Evolutionary conservation across 2,113 vertebrate genomes (phyloP).

Genomic region (Anolis sagrei): DNA sequence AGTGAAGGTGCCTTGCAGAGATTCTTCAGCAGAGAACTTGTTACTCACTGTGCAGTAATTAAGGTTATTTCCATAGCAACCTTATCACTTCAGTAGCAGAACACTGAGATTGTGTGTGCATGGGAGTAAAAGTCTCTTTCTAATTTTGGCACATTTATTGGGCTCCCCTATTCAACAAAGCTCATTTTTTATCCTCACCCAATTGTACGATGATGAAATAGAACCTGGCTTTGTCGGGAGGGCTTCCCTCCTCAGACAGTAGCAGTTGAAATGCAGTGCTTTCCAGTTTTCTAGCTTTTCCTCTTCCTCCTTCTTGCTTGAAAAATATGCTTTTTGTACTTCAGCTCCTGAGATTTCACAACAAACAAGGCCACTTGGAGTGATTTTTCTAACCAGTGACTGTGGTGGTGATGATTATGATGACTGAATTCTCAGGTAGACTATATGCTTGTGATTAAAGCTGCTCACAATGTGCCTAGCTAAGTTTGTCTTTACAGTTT

Average conservation of each 20-base stretch:
- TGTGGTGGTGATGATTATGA: too few species aligned
- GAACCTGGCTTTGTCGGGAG: constrained; percentile 47
- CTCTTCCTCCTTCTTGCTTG: too few species aligned
- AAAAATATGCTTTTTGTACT: too few species aligned
- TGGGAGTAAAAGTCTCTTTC: constrained; percentile 59
- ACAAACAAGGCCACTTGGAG: not conserved
- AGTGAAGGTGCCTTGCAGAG: constrained; percentile 44
- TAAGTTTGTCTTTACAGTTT: not conserved
- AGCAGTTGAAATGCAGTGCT: not conserved
- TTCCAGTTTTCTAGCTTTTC: too few species aligned
- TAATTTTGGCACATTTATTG: constrained; percentile 60
- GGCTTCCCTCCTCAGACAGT: constrained; percentile 29
- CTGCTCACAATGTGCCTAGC: not conserved
- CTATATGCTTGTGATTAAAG: not conserved
- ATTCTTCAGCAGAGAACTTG: constrained; percentile 37
- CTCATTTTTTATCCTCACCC: constrained; percentile 45
- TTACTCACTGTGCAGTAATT: constrained; percentile 49
- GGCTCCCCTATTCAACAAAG: constrained; percentile 43
- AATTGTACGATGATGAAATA: constrained; percentile 47
- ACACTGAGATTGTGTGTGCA: constrained; percentile 48
- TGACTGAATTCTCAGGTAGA: too few species aligned
- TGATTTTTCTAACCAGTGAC: too few species aligned
- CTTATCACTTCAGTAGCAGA: constrained; percentile 47
- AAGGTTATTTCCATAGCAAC: constrained; percentile 61
- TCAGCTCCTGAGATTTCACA: not conserved